Evolutionary conservation across 2,113 vertebrate species (phyloP).

Genomic region (Vulpes ferrilata): DNA sequence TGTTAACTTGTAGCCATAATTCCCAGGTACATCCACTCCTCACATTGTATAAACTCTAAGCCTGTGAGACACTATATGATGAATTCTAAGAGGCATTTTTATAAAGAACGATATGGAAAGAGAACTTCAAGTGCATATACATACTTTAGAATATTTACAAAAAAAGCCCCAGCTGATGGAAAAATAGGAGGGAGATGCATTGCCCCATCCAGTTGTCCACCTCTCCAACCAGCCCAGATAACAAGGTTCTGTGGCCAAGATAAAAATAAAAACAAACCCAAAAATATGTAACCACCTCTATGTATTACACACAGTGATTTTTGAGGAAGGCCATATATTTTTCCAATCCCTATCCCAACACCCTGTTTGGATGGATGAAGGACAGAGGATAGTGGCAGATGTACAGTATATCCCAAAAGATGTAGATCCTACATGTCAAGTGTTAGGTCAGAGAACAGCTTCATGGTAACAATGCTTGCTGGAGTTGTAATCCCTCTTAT

Average conservation of each 20-base stretch:
- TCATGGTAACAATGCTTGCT: neutral
- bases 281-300: neutral
- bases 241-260: neutral
- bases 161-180: neutral
- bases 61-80: neutral
- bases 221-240: neutral
- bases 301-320: neutral
- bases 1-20: neutral
- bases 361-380: neutral
- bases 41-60: neutral
- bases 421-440: neutral
- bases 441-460: neutral
- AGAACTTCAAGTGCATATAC: neutral
- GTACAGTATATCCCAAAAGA: neutral
- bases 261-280: neutral
- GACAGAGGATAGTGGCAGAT: neutral
- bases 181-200: neutral
- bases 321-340: neutral
- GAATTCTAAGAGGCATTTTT: neutral
- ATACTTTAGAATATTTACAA: neutral
- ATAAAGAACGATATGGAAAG: neutral
- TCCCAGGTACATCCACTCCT: neutral
- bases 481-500: neutral
- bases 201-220: neutral
- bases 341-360: neutral